These are phyloP conservation scores for Adrianichthys oophorus DNA, from an alignment of 2,797 vertebrate genomes.

Conservation along the genomic window DNA sequence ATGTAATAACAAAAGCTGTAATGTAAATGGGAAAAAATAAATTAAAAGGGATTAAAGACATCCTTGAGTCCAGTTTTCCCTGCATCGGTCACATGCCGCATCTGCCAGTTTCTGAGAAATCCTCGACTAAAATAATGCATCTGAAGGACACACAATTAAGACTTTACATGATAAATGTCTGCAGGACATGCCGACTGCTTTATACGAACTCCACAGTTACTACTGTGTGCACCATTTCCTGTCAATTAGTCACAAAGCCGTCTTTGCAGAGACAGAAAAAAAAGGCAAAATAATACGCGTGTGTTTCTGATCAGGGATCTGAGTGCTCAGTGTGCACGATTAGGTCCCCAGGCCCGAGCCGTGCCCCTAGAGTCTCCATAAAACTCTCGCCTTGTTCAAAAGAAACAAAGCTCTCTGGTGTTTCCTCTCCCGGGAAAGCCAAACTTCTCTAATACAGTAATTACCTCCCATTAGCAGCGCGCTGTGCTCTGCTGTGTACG, in stretches of 20 bases:
- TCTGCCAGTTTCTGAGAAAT: too few species aligned
- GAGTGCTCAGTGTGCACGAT: conserved; percentile 49
- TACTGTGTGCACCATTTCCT: neutral
- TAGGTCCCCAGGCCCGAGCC: conserved; percentile 42
- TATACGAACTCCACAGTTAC: too few species aligned
- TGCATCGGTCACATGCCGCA: too few species aligned
- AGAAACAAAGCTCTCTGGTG: conserved; percentile 20
- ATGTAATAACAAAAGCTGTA: too few species aligned
- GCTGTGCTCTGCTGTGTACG: conserved; percentile 23
- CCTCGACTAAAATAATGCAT: too few species aligned
- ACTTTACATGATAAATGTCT: too few species aligned
- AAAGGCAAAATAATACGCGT: conserved; percentile 5
- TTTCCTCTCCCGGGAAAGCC: conserved; percentile 42
- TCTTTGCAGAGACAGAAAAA: neutral
- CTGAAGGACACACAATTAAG: too few species aligned
- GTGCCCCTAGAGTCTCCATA: conserved; percentile 40
- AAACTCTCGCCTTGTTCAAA: conserved; percentile 58
- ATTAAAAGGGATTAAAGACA: too few species aligned
- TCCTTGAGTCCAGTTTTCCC: too few species aligned
- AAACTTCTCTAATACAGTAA: conserved; percentile 53
- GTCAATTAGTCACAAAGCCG: conserved; percentile 4
- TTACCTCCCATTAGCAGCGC: conserved; percentile 63
- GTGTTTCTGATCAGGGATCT: conserved; percentile 53
- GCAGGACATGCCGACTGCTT: too few species aligned
- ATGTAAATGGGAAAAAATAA: too few species aligned